Evolutionary conservation across 2,888 invertebrate species (phyloP), one percentile per base, ranked within the genome.

Genomic region (Baccha elongata): DNA sequence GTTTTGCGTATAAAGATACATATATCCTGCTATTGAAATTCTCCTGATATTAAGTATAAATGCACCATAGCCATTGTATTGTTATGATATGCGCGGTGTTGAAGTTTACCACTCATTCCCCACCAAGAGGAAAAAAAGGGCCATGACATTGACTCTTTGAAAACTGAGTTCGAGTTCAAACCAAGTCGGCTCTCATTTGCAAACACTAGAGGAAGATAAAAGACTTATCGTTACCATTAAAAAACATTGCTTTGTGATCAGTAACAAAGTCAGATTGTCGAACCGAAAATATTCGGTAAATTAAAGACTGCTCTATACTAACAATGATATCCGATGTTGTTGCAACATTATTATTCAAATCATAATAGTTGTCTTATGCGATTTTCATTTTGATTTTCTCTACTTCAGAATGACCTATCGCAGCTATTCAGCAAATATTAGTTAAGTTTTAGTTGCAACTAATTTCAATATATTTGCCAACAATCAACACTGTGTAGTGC

Each of bases 161-260:
- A 65, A 65, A 71, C 58, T 37, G 65, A 72, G 83, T 76, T 83
- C 68, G 83, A 83, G 81, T 81, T 76, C 76, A 75, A 62, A 46
- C 52, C 60, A 17, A 60, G 42, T 13, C 13, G 37, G 32, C 60
- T 40, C 65, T 48, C 50, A 75, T 53, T 68, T 60, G 64, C 32
- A 15, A 21, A 40, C 26, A 42, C 21, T 19, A 62, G 60, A 76
- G 60, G 13, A 67, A 76, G 81, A 83, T 67, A 17, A 67, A 69
- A 21, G 17, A 32, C 11, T 8, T 32, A 65, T 60, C 52, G 67
- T 78, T 67, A 73, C 72, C 72, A 78, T 78, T 83, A 72, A 71
- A 76, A 83, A 83, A 73, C 78, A 68, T 83, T 78, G 72, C 67
- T 78, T 78, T 72, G 73, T 73, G 83, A 48, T 83, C 83, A 83